Evolutionary conservation across 2,113 vertebrate species (phyloP), one percentile per base, ranked within the genome.

Genomic region (Triplophysa tibetana): DNA sequence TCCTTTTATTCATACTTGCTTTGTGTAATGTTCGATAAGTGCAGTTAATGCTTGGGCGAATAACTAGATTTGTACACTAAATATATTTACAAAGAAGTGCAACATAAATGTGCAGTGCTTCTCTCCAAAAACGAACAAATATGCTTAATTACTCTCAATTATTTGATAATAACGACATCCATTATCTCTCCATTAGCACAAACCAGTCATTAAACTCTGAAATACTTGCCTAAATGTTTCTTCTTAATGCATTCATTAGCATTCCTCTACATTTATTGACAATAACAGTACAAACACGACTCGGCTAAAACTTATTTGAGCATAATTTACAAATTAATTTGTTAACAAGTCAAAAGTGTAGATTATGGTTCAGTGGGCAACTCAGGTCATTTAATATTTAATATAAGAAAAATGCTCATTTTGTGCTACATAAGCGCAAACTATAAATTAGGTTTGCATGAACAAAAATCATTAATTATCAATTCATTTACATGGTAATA

Each of bases 141-240:
- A 33, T 76, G 45, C 61, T 38, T 78, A 68, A 78, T 78, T 66
- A 78, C 33, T 67, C 65, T 13, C 24, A 78, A 58, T 68, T 8
- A 78, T 78, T 78, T 60, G 52, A 58, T 58, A 68, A 78, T 60
- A 67, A 43, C 66, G 68, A 26, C 64, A 75, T 45, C 72, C 79
- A 81, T 81, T 81, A 81, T 60, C 24, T 61, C 23, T 43, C 79
- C 79, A 81, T 81, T 81, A 81, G 41, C 79, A 75, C 70, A 76
- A 56, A 43, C 63, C 13, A 66, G 24, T 60, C 52, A 68, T 69
- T 78, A 60, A 1, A 12, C 52, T 43, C 58, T 60, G 26, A 67
- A 68, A 58, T 66, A 66, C 68, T 78, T n/a, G 69, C 11, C 5
- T 61, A 73, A 58, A 67, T 60, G 52, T 43, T 68, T 78, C 21